phyloP scores from a whole-genome alignment of 2,113 vertebrate species.

The Archocentrus centrarchus region DNA sequence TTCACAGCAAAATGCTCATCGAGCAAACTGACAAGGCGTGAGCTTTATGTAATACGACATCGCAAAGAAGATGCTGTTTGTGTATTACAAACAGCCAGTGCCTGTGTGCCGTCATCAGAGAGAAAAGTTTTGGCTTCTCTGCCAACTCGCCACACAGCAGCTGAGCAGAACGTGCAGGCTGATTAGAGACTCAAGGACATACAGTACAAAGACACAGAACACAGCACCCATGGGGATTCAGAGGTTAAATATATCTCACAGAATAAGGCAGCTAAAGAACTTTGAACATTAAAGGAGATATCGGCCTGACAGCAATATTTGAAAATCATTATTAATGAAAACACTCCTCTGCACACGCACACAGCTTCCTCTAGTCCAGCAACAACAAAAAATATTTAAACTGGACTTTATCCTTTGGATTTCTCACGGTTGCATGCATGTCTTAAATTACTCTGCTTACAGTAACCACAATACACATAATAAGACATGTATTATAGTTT shows the following conservation, averaged over 20 bases:
- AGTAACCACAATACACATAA: neutral
- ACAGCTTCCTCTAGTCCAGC: neutral
- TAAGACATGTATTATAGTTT: neutral
- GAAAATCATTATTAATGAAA: conserved; percentile 6
- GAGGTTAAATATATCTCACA: conserved; percentile 60
- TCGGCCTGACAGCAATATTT: conserved; percentile 16
- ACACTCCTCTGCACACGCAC: neutral
- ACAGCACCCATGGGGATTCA: conserved; percentile 43
- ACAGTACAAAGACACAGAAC: conserved; percentile 37
- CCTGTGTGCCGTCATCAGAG: neutral
- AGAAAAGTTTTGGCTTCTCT: conserved; percentile 18
- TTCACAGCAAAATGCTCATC: neutral
- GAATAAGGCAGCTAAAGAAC: conserved; percentile 24
- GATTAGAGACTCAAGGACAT: conserved; percentile 53
- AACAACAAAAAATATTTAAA: neutral
- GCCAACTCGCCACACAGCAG: conserved; percentile 17
- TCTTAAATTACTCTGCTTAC: neutral
- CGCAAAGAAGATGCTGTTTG: neutral
- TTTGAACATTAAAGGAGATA: conserved; percentile 39
- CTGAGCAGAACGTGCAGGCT: conserved; percentile 33
- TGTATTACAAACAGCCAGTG: neutral
- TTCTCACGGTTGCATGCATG: neutral
- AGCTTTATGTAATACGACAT: neutral
- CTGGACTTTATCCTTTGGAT: neutral
- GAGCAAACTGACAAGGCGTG: neutral